Evolutionary conservation across 2,797 vertebrate genomes (phyloP), one percentile per base, ranked within the genome.

Genomic region (Eremophila alpestris): DNA sequence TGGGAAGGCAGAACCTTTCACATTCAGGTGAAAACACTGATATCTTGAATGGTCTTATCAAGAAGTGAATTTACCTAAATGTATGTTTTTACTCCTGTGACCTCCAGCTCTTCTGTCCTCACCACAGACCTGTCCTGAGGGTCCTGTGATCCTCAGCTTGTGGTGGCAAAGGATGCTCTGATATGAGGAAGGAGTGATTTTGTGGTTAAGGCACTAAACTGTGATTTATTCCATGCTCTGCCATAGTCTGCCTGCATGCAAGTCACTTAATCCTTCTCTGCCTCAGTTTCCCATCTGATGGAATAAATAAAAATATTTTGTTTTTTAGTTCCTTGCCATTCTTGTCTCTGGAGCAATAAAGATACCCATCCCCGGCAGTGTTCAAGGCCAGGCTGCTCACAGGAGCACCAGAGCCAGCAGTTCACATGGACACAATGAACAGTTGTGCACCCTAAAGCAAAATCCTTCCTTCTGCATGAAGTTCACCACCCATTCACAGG

Each of bases 1-100:
- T 32, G 80, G 90, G 81, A 91, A 94, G 71, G 63, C 18, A 91
- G 83, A 94, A 79, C 78, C n/a, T 93, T 93, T 80, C 81, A 93
- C 54, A 38, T 69, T 69, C 83, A 81, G 84, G 75, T 91, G 56
- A 92, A 84, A 95, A 83, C 32, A 70, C 14, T 65, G 43, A 24
- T 91, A 76, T 36, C 58, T 64, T 75, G 76, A 93, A 94, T 43
- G n/a, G 40, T 38, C 19, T 71, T 60, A 78, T 62, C 11, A 18
- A 49, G 45, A 55, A 78, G 29, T 17, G 3, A 58, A 70, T 63
- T 70, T 77, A 63, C 54, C 26, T 62, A 83, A 90, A 86, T 15
- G 13, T 6, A 22, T 48, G 29, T 46, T 94, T 55, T 41, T 64
- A 60, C 40, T 41, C 12, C 21, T 40, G 70, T 59, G 75, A 71